Base-by-base conservation (phyloP, 2,797 vertebrate genomes). In the Xerus rutilus region DNA sequence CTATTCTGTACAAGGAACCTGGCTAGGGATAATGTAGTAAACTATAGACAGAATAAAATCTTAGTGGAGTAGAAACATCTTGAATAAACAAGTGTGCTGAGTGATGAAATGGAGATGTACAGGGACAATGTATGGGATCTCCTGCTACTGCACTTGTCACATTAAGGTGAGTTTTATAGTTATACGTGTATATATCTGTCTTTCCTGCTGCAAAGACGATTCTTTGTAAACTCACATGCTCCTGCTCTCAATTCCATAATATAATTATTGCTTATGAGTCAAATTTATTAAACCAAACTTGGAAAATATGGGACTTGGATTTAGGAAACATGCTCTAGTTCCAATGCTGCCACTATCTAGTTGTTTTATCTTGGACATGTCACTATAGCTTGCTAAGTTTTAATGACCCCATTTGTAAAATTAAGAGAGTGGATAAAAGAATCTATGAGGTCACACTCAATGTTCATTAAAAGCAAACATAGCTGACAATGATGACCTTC, bases 371-470 rank as follows among this genome's bases (percentile, higher is more conserved):
- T 69, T 64, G 35, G 43, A 78, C 8, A 85, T 57, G 13, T 45
- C 62, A 32, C 32, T 74, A 15, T n/a, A 83, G 83, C 45, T 88
- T 81, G 10, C 14, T 76, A 82, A 76, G 23, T 65, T 88, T 89
- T 89, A 93, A 91, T 83, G 14, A 86, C 2, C 12, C 4, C 1
- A 23, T 76, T 83, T 89, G 64, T 78, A 83, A 91, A 88, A 91
- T 35, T 69, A 86, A 94, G 43, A 14, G 30, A 25, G 18, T 86
- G 20, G 17, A 89, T 23, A n/a, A 18, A 52, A 43, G 20, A 43
- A 11, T 59, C 47, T 59, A 62, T 47, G 17, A 23, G n/a, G 32
- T 47, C 8, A 52, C 5, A 30, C 11, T 49, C 18, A n/a, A 23
- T 57, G 30, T 20, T 25, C 73, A 49, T 10, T 72, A 62, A 79